These are phyloP conservation scores for Ornithoptera priamus DNA, from an alignment of 2,888 invertebrate genomes.

Conservation along the genomic window DNA sequence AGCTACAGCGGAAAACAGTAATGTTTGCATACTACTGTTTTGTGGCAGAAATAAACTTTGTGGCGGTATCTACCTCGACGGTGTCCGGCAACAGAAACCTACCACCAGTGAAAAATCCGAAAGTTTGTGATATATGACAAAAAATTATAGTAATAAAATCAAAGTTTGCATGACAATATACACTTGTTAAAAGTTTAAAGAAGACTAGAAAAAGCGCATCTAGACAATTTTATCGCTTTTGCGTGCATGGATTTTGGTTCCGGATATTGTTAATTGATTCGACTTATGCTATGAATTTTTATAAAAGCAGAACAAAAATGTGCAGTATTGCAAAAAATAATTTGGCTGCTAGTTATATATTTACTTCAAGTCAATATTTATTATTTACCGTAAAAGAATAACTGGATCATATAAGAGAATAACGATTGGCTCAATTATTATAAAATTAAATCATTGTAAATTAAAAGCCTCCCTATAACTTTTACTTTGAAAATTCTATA, in stretches of 20 bases:
- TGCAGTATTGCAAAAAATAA: not conserved
- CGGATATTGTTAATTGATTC: slow-evolving; percentile 22
- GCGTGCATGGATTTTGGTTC: slow-evolving; percentile 23
- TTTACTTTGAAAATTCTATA: not conserved
- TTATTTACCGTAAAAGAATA: not conserved
- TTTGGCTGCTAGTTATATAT: not conserved
- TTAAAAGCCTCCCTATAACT: too few relatives aligned
- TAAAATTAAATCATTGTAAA: too few relatives aligned
- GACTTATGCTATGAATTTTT: slow-evolving; percentile 4
- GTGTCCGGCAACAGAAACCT: too few relatives aligned
- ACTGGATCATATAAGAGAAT: not conserved
- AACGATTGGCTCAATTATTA: too few relatives aligned
- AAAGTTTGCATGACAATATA: not conserved
- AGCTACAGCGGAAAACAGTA: too few relatives aligned
- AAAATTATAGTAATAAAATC: not conserved
- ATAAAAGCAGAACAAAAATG: not conserved
- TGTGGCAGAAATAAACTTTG: too few relatives aligned
- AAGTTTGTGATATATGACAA: too few relatives aligned
- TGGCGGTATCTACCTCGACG: too few relatives aligned
- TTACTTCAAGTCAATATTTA: not conserved
- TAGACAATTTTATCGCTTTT: slow-evolving; percentile 11
- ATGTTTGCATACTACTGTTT: too few relatives aligned
- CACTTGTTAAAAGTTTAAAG: not conserved
- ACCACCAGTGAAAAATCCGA: too few relatives aligned
- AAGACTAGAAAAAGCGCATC: not conserved